Conservation (phyloP, 2,113 vertebrate species). For the Rhabdornis inornatus region DNA sequence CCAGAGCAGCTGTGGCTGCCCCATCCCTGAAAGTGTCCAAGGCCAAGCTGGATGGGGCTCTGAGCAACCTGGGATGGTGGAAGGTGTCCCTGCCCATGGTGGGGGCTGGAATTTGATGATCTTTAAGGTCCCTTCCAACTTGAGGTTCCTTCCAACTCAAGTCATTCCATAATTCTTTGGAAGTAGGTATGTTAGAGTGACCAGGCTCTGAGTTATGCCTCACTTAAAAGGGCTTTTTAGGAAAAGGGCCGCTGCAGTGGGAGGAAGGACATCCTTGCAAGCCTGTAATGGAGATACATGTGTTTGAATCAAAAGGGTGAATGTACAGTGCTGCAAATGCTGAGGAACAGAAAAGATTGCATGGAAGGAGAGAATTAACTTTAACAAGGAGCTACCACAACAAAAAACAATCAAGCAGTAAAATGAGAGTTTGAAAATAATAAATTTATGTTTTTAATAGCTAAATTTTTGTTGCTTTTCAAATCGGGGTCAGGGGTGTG, state of each 20-base stretch:
- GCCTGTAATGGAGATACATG: neutral
- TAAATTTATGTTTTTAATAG: neutral
- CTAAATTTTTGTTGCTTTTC: neutral
- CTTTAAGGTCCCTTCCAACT: neutral
- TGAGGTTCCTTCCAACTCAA: neutral
- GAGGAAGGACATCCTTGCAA: neutral
- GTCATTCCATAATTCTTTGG: neutral
- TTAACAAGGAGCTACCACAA: neutral
- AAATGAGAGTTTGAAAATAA: neutral
- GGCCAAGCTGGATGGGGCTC: neutral
- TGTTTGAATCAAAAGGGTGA: neutral
- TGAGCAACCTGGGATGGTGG: neutral
- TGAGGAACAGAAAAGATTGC: neutral
- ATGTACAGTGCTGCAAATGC: neutral
- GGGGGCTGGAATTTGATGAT: neutral
- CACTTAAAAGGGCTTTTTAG: neutral
- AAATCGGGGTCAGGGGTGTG: neutral
- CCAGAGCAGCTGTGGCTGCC: neutral
- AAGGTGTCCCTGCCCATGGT: neutral
- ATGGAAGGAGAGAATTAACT: neutral
- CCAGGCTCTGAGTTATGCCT: neutral
- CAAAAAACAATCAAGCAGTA: neutral
- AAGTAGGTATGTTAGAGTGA: neutral
- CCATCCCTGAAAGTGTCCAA: fast-evolving
- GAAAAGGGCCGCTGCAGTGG: neutral